These are phyloP conservation scores for Apteryx owenii DNA, from an alignment of 2,113 vertebrate species.

Conservation along the genomic window DNA sequence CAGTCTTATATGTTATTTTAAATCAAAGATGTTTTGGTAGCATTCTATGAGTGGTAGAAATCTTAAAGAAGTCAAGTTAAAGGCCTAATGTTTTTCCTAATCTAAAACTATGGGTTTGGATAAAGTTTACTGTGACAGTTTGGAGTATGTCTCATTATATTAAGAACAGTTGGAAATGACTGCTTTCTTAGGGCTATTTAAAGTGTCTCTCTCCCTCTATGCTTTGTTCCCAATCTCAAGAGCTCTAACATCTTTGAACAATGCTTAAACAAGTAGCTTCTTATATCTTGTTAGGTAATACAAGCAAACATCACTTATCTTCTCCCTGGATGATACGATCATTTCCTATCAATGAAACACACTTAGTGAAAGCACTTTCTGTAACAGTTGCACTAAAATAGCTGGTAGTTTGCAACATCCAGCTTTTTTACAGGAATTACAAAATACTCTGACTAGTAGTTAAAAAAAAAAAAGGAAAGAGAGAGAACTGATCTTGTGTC, in stretches of 20 bases:
- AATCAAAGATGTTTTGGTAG: background rate
- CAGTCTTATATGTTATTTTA: background rate
- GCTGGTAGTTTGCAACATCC: background rate
- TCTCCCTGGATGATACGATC: background rate
- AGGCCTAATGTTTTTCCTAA: background rate
- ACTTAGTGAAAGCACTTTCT: background rate
- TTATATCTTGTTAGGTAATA: background rate
- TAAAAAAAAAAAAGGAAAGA: background rate
- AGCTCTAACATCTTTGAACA: background rate
- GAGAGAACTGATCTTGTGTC: background rate
- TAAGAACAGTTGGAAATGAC: background rate
- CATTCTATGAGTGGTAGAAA: background rate
- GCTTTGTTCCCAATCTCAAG: background rate
- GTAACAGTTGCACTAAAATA: background rate
- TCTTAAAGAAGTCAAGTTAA: background rate
- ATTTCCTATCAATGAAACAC: constrained; percentile 42
- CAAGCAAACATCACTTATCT: constrained; percentile 26
- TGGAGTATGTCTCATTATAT: background rate
- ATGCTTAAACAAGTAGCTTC: constrained; percentile 18
- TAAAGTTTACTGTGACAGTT: background rate
- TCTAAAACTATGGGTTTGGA: background rate
- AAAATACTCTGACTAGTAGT: background rate
- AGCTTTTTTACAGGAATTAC: background rate
- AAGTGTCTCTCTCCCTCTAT: background rate
- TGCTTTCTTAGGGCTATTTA: background rate